Conservation (phyloP, 2,113 vertebrate genomes). For the Paramisgurnus dabryanus region DNA sequence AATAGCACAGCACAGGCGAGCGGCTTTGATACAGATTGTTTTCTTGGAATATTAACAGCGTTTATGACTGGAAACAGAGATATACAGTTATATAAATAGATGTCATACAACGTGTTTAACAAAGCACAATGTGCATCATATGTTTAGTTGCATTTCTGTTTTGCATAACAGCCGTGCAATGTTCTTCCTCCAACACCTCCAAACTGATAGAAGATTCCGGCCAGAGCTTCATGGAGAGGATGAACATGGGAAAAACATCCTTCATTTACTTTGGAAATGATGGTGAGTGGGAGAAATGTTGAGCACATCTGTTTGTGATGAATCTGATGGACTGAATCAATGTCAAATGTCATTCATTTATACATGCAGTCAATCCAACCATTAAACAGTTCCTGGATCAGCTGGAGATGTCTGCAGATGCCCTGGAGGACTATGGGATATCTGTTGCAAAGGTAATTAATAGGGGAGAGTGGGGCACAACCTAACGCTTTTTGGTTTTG, state of each 20-base stretch:
- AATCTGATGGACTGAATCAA: not conserved
- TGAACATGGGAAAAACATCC: constrained; percentile 69
- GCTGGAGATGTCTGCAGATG: constrained; percentile 79
- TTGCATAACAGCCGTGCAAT: constrained; percentile 44
- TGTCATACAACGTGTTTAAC: not conserved
- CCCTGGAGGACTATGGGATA: constrained; percentile 87
- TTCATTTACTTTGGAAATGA: constrained; percentile 75
- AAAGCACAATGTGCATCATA: constrained; percentile 39
- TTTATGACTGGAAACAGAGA: not conserved
- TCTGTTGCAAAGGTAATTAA: constrained; percentile 84
- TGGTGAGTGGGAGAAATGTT: constrained; percentile 58
- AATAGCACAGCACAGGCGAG: not conserved
- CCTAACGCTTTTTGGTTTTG: too few species aligned
- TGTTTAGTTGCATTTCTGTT: constrained; percentile 57
- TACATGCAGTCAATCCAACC: constrained; percentile 75
- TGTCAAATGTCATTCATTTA: not conserved
- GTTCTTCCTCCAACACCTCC: constrained; percentile 54
- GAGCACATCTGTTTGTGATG: not conserved
- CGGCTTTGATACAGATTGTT: not conserved
- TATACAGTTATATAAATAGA: not conserved
- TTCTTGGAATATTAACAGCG: too few species aligned
- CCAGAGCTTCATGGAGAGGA: constrained; percentile 62
- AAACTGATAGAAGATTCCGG: constrained; percentile 62
- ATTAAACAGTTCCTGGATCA: constrained; percentile 82
- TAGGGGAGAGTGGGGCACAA: not conserved